Percentiles rank a stretch among this genome's conserved stretches.
Conservation (phyloP, 2,888 invertebrate genomes). For the Andrena dorsata region DNA sequence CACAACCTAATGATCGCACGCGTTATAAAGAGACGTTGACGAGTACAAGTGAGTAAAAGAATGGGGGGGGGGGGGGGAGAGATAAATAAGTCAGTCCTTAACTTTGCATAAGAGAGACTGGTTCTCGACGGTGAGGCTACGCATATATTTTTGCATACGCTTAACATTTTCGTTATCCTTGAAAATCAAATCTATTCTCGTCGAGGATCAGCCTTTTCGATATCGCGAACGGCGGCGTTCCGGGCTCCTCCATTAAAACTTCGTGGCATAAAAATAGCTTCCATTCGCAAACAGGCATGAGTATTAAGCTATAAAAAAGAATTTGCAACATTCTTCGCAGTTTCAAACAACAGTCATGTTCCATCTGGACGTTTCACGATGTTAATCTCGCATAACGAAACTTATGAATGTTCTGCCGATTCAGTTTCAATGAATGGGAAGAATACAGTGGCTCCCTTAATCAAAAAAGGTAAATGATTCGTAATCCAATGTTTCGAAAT, state of each 20-base stretch:
- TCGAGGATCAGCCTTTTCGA: conserved; percentile 34
- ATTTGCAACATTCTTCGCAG: background rate
- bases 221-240: conserved; percentile 21
- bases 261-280: background rate
- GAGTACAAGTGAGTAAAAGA: conserved; percentile 3
- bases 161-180: conserved; percentile 64
- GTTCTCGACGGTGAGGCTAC: conserved; percentile 54
- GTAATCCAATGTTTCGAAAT: background rate
- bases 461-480: background rate
- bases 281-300: background rate
- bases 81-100: conserved; percentile 66
- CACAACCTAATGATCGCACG: conserved; percentile 7
- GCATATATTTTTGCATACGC: conserved; percentile 63
- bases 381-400: no score
- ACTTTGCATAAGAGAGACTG: conserved; percentile 68
- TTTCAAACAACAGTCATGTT: no score
- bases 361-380: no score
- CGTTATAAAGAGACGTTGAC: conserved; percentile 16
- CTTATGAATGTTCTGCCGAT: background rate
- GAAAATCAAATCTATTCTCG: conserved; percentile 55
- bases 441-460: no score
- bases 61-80: conserved; percentile 6
- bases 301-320: background rate
- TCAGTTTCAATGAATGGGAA: no score
- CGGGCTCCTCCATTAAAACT: background rate